Percentiles rank a stretch among this genome's conserved stretches.
Evolutionary conservation across 2,888 invertebrate genomes (phyloP).

Genomic region (Aethes cnicana): DNA sequence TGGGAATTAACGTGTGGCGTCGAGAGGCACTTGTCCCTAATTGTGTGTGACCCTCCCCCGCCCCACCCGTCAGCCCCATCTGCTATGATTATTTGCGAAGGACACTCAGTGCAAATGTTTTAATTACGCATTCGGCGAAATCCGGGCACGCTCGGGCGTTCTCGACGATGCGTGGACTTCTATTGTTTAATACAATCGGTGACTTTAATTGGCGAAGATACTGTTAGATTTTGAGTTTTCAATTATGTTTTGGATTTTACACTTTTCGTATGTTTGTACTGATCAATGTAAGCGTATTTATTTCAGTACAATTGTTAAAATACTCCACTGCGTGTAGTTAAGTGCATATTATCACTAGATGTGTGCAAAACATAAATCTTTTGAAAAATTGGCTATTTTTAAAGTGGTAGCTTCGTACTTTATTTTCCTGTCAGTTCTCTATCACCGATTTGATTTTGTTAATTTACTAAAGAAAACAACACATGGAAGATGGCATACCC

Average conservation of each 20-base stretch:
- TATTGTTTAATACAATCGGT: conserved; percentile 23
- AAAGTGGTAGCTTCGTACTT: too few species aligned
- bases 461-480: too few species aligned
- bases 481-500: too few species aligned
- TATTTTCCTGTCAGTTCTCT: too few species aligned
- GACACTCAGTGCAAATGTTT: conserved; percentile 37
- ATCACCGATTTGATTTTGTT: too few species aligned
- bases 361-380: too few species aligned
- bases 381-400: too few species aligned
- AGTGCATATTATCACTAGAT: too few species aligned
- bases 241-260: conserved; percentile 1
- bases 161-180: conserved; percentile 10
- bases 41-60: conserved; percentile 25
- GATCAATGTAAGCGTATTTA: too few species aligned
- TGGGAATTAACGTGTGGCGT: conserved; percentile 25
- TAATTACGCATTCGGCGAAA: conserved; percentile 41
- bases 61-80: conserved; percentile 31
- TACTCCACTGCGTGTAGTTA: too few species aligned
- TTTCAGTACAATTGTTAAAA: too few species aligned
- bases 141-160: conserved; percentile 3
- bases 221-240: neutral
- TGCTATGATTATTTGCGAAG: conserved; percentile 37
- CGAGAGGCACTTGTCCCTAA: conserved; percentile 25
- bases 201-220: conserved; percentile 13
- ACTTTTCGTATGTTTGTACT: neutral